Conservation (phyloP, 2,113 vertebrate genomes). For the Jacana jacana region DNA sequence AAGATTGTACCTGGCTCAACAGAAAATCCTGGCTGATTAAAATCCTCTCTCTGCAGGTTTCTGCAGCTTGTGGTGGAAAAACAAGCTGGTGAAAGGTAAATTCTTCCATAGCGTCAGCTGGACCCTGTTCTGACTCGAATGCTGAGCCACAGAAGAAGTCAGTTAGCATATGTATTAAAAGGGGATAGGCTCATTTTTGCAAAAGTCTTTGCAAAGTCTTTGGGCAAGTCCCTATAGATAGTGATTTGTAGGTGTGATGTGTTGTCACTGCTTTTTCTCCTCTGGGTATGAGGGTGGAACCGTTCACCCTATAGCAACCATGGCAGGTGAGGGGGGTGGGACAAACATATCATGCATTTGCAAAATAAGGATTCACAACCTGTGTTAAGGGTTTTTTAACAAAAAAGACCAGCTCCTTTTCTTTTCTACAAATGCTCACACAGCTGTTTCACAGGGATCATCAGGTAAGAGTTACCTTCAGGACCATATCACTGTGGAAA, state of each 20-base stretch:
- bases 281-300: neutral
- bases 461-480: neutral
- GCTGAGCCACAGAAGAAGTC: neutral
- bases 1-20: neutral
- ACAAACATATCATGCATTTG: neutral
- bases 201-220: neutral
- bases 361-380: neutral
- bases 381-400: neutral
- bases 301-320: neutral
- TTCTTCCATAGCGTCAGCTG: neutral
- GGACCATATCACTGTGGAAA: neutral
- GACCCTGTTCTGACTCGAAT: neutral
- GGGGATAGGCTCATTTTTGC: neutral
- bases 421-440: neutral
- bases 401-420: neutral
- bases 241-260: neutral
- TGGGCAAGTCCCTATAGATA: neutral
- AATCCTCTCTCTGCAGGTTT: neutral
- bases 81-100: neutral
- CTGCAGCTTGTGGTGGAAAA: neutral
- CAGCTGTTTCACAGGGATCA: neutral
- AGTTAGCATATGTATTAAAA: neutral
- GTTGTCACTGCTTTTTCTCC: neutral
- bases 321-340: fast-evolving
- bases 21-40: neutral